Percentiles rank a stretch among this genome's conserved stretches.
Conservation (phyloP, 2,888 invertebrate genomes). For the Drosophila monieri region DNA sequence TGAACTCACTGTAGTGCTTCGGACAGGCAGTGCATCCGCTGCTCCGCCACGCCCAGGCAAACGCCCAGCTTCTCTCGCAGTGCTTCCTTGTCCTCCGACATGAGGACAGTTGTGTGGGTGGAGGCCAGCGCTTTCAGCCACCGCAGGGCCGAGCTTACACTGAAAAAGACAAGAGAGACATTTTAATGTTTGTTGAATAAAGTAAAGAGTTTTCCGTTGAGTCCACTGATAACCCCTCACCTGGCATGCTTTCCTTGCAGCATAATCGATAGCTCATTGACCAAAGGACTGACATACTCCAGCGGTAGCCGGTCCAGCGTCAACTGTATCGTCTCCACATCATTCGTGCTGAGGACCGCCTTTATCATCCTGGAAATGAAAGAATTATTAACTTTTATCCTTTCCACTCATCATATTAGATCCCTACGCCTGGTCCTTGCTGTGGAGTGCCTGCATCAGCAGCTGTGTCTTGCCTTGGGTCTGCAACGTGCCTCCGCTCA, state of each 20-base stretch:
- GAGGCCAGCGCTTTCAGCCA: constrained; percentile 81
- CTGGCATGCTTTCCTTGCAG: constrained; percentile 87
- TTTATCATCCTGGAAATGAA: constrained; percentile 86
- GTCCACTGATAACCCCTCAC: constrained; percentile 85
- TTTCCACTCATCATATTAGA: neutral
- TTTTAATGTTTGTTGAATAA: neutral
- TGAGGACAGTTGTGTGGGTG: constrained; percentile 82
- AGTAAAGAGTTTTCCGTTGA: no score
- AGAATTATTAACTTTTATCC: neutral
- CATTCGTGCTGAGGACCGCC: constrained; percentile 88
- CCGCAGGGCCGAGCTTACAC: constrained; percentile 79
- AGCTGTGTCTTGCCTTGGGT: constrained; percentile 91
- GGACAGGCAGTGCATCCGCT: constrained; percentile 80
- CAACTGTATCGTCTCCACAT: constrained; percentile 88
- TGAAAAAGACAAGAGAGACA: constrained; percentile 39
- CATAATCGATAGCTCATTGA: constrained; percentile 89
- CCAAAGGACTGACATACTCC: constrained; percentile 88
- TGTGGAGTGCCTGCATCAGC: constrained; percentile 93
- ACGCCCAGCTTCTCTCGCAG: constrained; percentile 81
- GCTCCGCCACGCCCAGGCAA: constrained; percentile 83
- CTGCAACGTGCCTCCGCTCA: constrained; percentile 82
- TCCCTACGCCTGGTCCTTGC: constrained; percentile 88
- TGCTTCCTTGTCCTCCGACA: constrained; percentile 82
- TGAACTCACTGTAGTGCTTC: constrained; percentile 81
- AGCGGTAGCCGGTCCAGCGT: constrained; percentile 91